A percentile compares a stretch with the other conserved stretches of the same genome.
These are phyloP conservation scores for Solenodon paradoxus DNA, from an alignment of 2,113 vertebrate species.

Conservation along the genomic window DNA sequence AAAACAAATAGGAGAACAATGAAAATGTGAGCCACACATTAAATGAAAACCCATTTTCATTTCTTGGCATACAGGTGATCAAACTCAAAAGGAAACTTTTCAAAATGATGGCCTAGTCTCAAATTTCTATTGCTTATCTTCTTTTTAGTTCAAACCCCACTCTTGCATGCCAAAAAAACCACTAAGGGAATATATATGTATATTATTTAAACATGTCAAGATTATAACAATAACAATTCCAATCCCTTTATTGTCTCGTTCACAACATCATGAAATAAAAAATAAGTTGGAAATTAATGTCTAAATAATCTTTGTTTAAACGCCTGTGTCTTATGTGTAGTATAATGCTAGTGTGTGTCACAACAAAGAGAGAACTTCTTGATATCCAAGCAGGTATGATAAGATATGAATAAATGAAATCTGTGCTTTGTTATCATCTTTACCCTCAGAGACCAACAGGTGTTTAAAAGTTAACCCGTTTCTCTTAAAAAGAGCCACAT, in stretches of 20 bases:
- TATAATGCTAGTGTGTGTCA: not conserved
- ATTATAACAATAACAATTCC: no score
- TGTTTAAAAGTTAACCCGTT: not conserved
- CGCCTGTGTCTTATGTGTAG: not conserved
- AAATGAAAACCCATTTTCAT: not conserved
- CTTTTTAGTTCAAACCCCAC: conserved; percentile 3
- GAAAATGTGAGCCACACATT: not conserved
- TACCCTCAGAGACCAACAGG: not conserved
- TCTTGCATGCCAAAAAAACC: not conserved
- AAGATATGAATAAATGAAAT: not conserved
- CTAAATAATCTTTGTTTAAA: conserved; percentile 32
- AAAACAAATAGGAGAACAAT: not conserved
- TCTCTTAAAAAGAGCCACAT: not conserved
- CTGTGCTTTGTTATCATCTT: not conserved
- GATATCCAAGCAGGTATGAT: not conserved
- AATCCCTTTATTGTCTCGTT: not conserved
- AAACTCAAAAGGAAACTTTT: not conserved
- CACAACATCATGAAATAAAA: no score
- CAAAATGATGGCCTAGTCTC: not conserved
- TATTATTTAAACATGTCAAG: no score
- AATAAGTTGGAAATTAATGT: not conserved
- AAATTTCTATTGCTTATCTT: not conserved
- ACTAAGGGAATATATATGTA: fast-evolving
- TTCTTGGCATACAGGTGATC: not conserved
- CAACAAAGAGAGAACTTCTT: not conserved